Evolutionary conservation across 2,797 vertebrate species (phyloP), one percentile per base, ranked within the genome.

Genomic region (Gymnothorax javanicus): DNA sequence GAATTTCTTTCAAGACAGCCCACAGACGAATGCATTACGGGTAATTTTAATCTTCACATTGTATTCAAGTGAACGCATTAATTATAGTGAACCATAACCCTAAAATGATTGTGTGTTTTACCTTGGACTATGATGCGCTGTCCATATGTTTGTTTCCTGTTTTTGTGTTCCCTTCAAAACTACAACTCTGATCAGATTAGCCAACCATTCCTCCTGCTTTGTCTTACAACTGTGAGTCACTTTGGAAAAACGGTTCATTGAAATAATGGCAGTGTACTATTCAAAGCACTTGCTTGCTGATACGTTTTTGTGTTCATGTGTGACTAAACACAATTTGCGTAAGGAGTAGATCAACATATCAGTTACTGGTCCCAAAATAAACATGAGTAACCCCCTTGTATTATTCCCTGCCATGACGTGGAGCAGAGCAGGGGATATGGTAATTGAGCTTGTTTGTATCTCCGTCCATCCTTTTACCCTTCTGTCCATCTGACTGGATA

Each of bases 11-110:
- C 95, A 99, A 90, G 95, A 94, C 12, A 96, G 97, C 91, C 75
- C 91, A 87, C 96, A 96, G 94, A 94, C 98, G 94, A 96, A 97
- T 58, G 77, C 95, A 17, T 59, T 98, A 64, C 95, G 97, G 97
- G 98, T 95, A 91, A 93, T 95, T 57, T 83, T 77, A 5, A 73
- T 43, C 73, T 69, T 71, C n/a, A 23, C 12, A 50, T 27, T 25
- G 8, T 3, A n/a, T 7, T 75, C 20, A 33, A 59, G 6, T 12
- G 13, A n/a, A 54, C 52, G 7, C 54, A 11, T 56, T 54, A 7
- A 56, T 7, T 33, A 43, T 7, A n/a, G 23, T 67, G 23, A 67
- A n/a, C 64, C 23, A 3, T 62, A 62, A 62, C 60, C 15, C 60
- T 62, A 62, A 17, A 62, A 20, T 67, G 23, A 67, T n/a, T n/a